A percentile compares a stretch with the other conserved stretches of the same genome.
Evolutionary conservation across 1,140 invertebrate genomes (phyloP).

Genomic region (Cydia fagiglandana): DNA sequence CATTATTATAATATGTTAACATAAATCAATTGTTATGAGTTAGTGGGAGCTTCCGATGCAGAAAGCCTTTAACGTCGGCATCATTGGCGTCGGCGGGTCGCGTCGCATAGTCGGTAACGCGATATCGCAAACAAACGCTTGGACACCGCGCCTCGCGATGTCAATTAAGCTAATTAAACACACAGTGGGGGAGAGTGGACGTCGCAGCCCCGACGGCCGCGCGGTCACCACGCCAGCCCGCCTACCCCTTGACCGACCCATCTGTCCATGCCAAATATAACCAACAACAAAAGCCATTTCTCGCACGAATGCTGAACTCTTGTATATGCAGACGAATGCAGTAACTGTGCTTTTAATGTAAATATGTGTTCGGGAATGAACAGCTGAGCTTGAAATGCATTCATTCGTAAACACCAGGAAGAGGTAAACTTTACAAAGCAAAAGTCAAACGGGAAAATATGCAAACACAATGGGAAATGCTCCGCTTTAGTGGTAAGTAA

Average conservation of each 20-base stretch:
- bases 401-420: conserved; percentile 41
- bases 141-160: conserved; percentile 76
- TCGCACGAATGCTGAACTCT: conserved; percentile 39
- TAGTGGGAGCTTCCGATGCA: background rate
- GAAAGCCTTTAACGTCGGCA: conserved; percentile 32
- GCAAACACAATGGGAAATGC: conserved; percentile 68
- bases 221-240: conserved; percentile 42
- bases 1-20: background rate
- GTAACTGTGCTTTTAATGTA: conserved; percentile 16
- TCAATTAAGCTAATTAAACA: conserved; percentile 80
- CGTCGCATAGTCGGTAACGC: conserved; percentile 58
- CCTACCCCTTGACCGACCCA: conserved; percentile 59
- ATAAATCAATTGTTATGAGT: background rate
- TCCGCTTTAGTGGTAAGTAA: conserved; percentile 70
- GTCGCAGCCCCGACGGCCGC: conserved; percentile 46
- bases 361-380: conserved; percentile 28
- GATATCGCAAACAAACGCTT: conserved; percentile 77
- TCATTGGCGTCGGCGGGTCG: conserved; percentile 38
- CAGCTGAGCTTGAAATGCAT: conserved; percentile 25
- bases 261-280: conserved; percentile 42
- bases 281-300: conserved; percentile 66
- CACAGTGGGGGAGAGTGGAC: conserved; percentile 63
- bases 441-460: conserved; percentile 62
- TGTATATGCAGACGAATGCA: background rate
- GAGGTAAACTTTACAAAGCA: conserved; percentile 53